Evolutionary conservation across 2,113 vertebrate genomes (phyloP).

Genomic region (Heliornis fulica): DNA sequence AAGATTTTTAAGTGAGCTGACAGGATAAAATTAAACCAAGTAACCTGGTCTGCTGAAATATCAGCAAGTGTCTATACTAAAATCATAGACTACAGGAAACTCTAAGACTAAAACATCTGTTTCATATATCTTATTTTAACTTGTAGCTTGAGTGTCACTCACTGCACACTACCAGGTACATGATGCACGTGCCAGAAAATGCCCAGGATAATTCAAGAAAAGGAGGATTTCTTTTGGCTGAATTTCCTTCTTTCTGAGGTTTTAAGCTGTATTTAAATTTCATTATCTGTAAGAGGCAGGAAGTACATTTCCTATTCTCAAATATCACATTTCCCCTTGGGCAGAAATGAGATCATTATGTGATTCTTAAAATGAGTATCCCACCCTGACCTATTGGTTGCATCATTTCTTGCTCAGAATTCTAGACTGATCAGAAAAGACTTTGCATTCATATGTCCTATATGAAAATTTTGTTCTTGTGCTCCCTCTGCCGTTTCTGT

Average conservation of each 20-base stretch:
- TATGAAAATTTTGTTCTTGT: not conserved
- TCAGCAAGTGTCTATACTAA: not conserved
- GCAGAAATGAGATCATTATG: not conserved
- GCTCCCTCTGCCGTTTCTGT: conserved; percentile 29
- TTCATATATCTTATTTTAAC: not conserved
- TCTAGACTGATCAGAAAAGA: not conserved
- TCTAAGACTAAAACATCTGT: not conserved
- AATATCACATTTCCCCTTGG: not conserved
- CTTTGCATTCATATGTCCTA: not conserved
- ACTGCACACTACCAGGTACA: not conserved
- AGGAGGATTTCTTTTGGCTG: not conserved
- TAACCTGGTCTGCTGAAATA: not conserved
- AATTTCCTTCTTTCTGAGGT: not conserved
- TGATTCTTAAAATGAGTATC: not conserved
- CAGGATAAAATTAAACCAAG: not conserved
- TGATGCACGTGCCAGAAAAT: not conserved
- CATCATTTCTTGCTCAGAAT: not conserved
- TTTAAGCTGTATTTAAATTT: not conserved
- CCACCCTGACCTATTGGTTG: not conserved
- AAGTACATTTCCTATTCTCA: not conserved
- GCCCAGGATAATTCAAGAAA: not conserved
- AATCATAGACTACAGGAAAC: not conserved
- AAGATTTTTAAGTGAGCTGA: not conserved
- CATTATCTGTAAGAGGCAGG: not conserved
- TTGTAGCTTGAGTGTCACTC: not conserved